Evolutionary conservation across 2,797 vertebrate species (phyloP), one percentile per base, ranked within the genome.

Genomic region (Pelochelys cantorii): DNA sequence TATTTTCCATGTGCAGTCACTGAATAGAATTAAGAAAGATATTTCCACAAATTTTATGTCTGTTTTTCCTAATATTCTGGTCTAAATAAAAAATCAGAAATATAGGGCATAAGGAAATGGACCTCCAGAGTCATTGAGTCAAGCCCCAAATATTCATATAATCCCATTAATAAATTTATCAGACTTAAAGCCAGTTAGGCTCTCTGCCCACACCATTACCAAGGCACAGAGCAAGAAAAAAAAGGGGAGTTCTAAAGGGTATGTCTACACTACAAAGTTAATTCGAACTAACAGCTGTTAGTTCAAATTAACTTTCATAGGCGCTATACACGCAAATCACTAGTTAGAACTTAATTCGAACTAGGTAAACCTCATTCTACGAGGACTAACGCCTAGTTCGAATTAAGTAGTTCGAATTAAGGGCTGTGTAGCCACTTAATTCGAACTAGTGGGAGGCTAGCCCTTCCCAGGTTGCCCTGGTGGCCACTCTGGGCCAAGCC

Each of bases 11-110:
- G 37, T 3, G 2, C 11, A 78, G 23, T 29, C 1, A 55, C 68
- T 78, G 48, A 0, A 0, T 27, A 79, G n/a, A 68, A 80, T 62
- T 60, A 81, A 91, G 29, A 68, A 34, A 0, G 5, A 80, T 54
- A 82, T 88, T 4, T 71, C 12, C 11, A 20, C 5, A 80, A 84
- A 84, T 42, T 3, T 23, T 81, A 87, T 27, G 59, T 78, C 37
- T 86, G 18, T 2, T 62, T 14, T 60, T 23, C 13, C 0, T 8
- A 18, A 48, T 14, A 31, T 56, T 80, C 75, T 68, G 13, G 57
- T 14, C 18, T 60, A 53, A 68, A 65, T 71, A 25, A 53, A 90
- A 82, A 6, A 0, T 68, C n/a, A 34, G 4, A 68, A 34, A 34
- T 22, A 68, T 20, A 34, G n/a, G n/a, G n/a, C 17, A 68, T 34